Conservation (phyloP, 2,113 vertebrate species). For the Scortum barcoo region DNA sequence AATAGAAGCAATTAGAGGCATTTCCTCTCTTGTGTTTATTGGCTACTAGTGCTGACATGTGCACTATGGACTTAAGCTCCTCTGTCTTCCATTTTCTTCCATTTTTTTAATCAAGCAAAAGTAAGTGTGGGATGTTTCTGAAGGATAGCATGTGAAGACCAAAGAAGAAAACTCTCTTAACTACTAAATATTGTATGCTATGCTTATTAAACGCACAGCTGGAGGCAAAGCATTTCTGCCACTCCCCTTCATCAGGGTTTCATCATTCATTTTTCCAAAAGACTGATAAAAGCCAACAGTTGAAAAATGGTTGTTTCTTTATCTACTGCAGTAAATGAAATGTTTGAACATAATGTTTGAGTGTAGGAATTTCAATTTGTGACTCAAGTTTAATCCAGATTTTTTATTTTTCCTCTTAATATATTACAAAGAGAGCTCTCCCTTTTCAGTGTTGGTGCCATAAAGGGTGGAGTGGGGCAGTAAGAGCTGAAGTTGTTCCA, state of each 20-base stretch:
- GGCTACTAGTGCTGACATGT: not conserved
- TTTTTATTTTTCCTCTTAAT: no score
- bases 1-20: not conserved
- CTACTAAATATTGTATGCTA: not conserved
- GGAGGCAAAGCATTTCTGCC: constrained; percentile 1
- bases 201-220: constrained; percentile 1
- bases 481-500: not conserved
- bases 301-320: not conserved
- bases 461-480: not conserved
- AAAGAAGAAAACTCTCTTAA: not conserved
- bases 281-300: not conserved
- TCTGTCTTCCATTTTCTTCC: not conserved
- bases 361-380: not conserved
- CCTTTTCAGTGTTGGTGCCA: not conserved
- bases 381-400: not conserved
- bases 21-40: not conserved
- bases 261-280: constrained; percentile 22
- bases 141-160: not conserved
- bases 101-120: not conserved
- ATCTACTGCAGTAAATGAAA: constrained; percentile 4
- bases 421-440: not conserved
- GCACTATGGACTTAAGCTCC: not conserved
- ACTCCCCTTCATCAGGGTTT: not conserved
- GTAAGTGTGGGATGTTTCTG: not conserved
- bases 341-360: constrained; percentile 1